Percentiles rank a stretch among this genome's conserved stretches.
phyloP scores from a whole-genome alignment of 2,797 vertebrate genomes.

The Chloroceryle amazona region DNA sequence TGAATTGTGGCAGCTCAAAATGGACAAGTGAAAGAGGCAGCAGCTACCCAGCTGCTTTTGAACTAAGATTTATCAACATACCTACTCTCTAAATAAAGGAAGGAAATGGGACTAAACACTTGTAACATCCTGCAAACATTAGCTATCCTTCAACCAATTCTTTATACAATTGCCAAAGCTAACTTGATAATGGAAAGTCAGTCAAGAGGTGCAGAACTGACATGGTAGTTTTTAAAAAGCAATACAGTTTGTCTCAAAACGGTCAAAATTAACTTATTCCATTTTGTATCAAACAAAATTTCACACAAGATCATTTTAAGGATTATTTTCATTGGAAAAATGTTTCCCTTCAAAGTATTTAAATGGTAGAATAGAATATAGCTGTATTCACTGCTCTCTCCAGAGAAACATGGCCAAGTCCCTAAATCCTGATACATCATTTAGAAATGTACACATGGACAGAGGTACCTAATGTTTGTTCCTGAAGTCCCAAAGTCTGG shows the following conservation, averaged over 20 bases:
- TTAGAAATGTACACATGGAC: neutral
- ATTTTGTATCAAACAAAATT: neutral
- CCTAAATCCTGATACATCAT: neutral
- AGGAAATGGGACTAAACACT: neutral
- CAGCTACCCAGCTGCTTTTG: neutral
- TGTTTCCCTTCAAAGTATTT: neutral
- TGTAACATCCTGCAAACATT: neutral
- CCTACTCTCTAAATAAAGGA: neutral
- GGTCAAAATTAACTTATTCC: neutral
- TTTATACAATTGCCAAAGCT: neutral
- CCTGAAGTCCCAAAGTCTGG: neutral
- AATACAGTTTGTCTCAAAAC: neutral
- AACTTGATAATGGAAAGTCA: neutral
- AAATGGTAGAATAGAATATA: neutral
- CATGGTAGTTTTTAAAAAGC: neutral
- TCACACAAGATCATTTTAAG: neutral
- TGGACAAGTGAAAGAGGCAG: neutral
- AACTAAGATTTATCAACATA: neutral
- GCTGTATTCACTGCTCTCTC: neutral
- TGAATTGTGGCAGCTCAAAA: neutral
- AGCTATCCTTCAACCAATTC: neutral
- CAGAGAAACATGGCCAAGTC: neutral
- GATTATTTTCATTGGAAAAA: neutral
- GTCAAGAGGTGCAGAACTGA: neutral
- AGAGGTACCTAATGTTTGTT: neutral